Percentiles rank a stretch among this genome's conserved stretches.
phyloP scores from a whole-genome alignment of 1,140 invertebrate genomes.

The Rhizoglyphus robini region DNA sequence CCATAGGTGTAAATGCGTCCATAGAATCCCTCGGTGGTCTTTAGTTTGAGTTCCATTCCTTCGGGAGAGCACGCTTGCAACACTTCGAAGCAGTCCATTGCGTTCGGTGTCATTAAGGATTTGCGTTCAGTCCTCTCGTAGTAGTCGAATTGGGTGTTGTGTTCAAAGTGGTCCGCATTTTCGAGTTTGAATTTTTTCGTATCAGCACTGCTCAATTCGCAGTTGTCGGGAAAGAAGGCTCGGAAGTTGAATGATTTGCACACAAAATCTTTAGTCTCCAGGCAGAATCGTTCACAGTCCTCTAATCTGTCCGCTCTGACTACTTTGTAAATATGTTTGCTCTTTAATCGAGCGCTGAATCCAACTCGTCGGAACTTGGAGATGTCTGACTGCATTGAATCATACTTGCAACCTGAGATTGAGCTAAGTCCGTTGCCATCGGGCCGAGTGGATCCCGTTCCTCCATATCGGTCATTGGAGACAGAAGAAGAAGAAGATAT shows the following conservation, averaged over 20 bases:
- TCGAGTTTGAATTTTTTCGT: constrained; percentile 64
- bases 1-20: constrained; percentile 81
- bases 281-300: constrained; percentile 65
- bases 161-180: constrained; percentile 68
- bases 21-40: constrained; percentile 70
- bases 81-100: constrained; percentile 41
- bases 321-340: constrained; percentile 58
- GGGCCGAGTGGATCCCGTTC: not conserved
- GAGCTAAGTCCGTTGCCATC: not conserved
- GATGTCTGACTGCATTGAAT: not conserved
- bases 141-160: constrained; percentile 65
- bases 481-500: not conserved
- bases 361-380: constrained; percentile 40
- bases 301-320: constrained; percentile 53
- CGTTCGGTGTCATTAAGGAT: constrained; percentile 12
- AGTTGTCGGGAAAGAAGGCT: constrained; percentile 50
- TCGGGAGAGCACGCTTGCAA: constrained; percentile 79
- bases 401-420: constrained; percentile 9
- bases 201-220: constrained; percentile 71
- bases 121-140: constrained; percentile 48
- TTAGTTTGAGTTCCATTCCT: constrained; percentile 79
- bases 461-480: too few species aligned
- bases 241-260: constrained; percentile 61
- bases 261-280: constrained; percentile 64
- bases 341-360: constrained; percentile 53